These are phyloP conservation scores for Progne subis DNA, from an alignment of 2,113 vertebrate species.

Conservation along the genomic window DNA sequence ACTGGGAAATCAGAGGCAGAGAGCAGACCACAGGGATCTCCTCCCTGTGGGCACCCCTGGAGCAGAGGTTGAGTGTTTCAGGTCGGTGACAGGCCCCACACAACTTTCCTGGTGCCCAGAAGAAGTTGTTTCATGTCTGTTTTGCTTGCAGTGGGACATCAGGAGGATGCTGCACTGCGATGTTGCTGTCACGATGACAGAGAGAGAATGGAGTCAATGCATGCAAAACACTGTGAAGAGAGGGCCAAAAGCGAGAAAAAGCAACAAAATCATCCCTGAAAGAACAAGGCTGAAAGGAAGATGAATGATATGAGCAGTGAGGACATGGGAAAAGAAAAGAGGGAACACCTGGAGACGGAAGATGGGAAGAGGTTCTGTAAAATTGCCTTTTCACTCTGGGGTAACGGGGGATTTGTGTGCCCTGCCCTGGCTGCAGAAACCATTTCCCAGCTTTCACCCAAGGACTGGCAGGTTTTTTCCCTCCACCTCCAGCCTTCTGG, in stretches of 20 bases:
- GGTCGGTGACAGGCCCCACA: background rate
- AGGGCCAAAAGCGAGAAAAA: background rate
- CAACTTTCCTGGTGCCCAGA: too few relatives aligned
- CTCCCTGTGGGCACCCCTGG: background rate
- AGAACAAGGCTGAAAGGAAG: background rate
- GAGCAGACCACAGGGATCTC: background rate
- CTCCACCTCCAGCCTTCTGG: accelerated
- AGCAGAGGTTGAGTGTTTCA: background rate
- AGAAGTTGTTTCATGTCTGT: background rate
- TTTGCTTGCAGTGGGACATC: background rate
- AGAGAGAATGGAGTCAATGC: background rate
- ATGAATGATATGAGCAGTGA: background rate
- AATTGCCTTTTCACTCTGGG: background rate
- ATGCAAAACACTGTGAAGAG: background rate
- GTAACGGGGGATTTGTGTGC: background rate
- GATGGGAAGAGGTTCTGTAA: background rate
- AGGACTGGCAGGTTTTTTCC: background rate
- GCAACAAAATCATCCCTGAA: background rate
- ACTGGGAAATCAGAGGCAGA: accelerated
- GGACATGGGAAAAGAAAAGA: background rate
- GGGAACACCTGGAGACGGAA: background rate
- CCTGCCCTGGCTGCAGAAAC: background rate
- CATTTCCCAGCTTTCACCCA: background rate
- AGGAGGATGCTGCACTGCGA: background rate
- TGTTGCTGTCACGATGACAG: background rate